Base-by-base conservation (phyloP, 2,888 invertebrate species). In the Margaritifera margaritifera region DNA sequence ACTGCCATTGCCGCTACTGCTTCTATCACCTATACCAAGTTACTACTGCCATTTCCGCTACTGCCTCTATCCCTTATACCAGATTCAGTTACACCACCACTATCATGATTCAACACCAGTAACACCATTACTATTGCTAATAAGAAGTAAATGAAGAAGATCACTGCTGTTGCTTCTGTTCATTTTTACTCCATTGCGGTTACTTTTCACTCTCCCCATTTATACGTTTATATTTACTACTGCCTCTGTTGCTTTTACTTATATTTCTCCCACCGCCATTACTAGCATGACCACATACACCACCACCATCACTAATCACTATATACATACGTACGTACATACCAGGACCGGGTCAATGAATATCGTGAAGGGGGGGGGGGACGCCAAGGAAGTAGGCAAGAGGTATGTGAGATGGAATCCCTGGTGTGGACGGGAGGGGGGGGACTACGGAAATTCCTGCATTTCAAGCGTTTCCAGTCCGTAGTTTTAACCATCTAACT, bases 81-180 rank as follows among this genome's bases (percentile, higher is more conserved):
- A 60, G 25, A 25, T 25, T 31, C 27, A 60, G 25, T 60, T 25
- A 95, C 0, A 91, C 90, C 22, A 94, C 94, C n/a, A 60, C 60
- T 60, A 60, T 31, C 27, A 60, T 31, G 24, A 60, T 31, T 31
- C 27, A 60, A 24, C 27, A 60, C 60, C 27, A 60, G 25, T 60
- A 60, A 24, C 27, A 15, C 60, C 27, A 60, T 31, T 60, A 27
- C 60, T 60, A 60, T 31, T 60, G 27, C 60, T 60, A 60, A 24
- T 60, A 60, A 24, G 6, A 60, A 24, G 24, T 25, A 24, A 25
- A 60, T 31, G 24, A 60, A 24, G 6, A 22, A 24, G 24, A 60
- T 31, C 27, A 60, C 60, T 60, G 27, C 60, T 60, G 8, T 18
- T 15, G 27, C 8, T 60, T 25, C 60, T 60, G 8, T 31, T 31